Percentiles rank a stretch among this genome's conserved stretches.
Conservation (phyloP, 2,113 vertebrate genomes). For the Thinocorus orbignyianus region DNA sequence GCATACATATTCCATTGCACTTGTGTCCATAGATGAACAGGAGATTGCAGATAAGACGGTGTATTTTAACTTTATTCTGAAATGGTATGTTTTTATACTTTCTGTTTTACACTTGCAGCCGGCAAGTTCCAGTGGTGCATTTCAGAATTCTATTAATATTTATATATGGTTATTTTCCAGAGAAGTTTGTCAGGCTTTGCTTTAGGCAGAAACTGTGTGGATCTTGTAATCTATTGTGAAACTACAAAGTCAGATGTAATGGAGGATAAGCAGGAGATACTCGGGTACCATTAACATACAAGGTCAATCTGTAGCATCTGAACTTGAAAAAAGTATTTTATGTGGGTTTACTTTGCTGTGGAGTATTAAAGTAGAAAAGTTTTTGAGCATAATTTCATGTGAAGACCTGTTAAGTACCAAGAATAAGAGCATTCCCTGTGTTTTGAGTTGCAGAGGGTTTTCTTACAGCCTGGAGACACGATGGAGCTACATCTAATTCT, state of each 20-base stretch:
- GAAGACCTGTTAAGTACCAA: not conserved
- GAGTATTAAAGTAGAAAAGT: not conserved
- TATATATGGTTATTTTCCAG: not conserved
- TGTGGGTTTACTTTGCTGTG: not conserved
- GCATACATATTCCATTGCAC: not conserved
- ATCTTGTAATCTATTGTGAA: not conserved
- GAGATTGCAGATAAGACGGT: not conserved
- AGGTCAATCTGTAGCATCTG: not conserved
- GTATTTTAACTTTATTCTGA: not conserved
- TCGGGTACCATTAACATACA: not conserved
- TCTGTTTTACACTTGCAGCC: not conserved
- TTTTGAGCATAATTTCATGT: not conserved
- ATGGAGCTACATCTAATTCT: not conserved
- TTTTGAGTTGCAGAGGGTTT: not conserved
- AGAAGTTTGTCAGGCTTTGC: not conserved
- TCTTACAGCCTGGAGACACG: not conserved
- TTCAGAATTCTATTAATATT: not conserved
- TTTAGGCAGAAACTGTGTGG: not conserved
- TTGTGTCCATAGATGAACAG: not conserved
- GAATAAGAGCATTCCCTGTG: not conserved
- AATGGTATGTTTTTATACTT: not conserved
- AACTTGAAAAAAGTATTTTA: not conserved
- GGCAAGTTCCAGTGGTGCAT: not conserved
- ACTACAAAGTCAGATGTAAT: not conserved
- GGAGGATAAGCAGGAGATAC: not conserved